These are phyloP conservation scores for Ganaspis brasiliensis DNA, from an alignment of 2,888 invertebrate species.

Conservation along the genomic window DNA sequence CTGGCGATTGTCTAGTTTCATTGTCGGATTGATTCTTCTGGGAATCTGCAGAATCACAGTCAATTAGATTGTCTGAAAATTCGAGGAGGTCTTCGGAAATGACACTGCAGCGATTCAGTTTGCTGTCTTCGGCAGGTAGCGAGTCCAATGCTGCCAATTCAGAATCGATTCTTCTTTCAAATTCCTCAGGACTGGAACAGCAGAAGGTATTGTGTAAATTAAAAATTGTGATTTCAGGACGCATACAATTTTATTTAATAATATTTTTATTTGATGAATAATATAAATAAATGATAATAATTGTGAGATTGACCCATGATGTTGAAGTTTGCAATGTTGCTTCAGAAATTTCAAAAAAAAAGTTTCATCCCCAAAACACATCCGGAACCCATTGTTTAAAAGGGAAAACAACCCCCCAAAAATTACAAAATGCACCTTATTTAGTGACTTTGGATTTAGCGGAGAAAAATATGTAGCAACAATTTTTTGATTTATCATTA, in stretches of 20 bases:
- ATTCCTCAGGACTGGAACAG: constrained; percentile 79
- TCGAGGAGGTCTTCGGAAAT: constrained; percentile 77
- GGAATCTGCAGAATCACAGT: constrained; percentile 63
- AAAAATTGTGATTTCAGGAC: not conserved
- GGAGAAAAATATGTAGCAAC: too few relatives aligned
- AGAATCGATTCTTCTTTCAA: constrained; percentile 85
- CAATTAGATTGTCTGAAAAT: constrained; percentile 75
- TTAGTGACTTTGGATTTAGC: too few relatives aligned
- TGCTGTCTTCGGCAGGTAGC: constrained; percentile 79
- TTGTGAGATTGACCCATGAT: too few relatives aligned
- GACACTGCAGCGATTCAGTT: constrained; percentile 73
- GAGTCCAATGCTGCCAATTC: constrained; percentile 84
- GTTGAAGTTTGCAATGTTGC: too few relatives aligned
- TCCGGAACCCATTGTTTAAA: too few relatives aligned
- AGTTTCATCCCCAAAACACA: too few relatives aligned
- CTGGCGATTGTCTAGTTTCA: constrained; percentile 50
- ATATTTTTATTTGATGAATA: too few relatives aligned
- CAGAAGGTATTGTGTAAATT: not conserved
- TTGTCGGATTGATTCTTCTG: constrained; percentile 50
- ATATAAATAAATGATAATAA: not conserved
- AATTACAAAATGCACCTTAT: too few relatives aligned
- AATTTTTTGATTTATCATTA: too few relatives aligned
- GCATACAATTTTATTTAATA: too few relatives aligned
- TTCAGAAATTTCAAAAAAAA: too few relatives aligned
- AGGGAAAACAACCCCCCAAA: too few relatives aligned